Evolutionary conservation across 1,140 invertebrate genomes (phyloP).

Genomic region (Maniola jurtina): DNA sequence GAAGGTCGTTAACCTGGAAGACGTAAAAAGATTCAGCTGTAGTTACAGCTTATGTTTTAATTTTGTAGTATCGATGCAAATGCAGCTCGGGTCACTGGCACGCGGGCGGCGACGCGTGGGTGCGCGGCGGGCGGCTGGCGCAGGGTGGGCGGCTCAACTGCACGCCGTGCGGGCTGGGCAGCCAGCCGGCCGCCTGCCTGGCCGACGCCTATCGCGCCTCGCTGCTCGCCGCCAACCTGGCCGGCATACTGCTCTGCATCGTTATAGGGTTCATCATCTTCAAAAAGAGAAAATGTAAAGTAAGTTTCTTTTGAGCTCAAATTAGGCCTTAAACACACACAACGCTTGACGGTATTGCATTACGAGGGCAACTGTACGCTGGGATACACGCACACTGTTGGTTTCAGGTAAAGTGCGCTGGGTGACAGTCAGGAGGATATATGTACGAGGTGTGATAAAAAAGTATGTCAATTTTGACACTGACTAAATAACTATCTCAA

Average conservation of each 20-base stretch:
- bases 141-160: conserved; percentile 42
- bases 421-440: too few species aligned
- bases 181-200: conserved; percentile 57
- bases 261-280: conserved; percentile 86
- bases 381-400: too few species aligned
- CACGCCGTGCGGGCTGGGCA: conserved; percentile 54
- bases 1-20: not conserved
- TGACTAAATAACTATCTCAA: too few species aligned
- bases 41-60: not conserved
- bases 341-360: too few species aligned
- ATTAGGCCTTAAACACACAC: too few species aligned
- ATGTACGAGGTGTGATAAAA: too few species aligned
- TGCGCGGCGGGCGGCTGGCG: conserved; percentile 25
- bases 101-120: conserved; percentile 46
- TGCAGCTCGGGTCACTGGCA: conserved; percentile 61
- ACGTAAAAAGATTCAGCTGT: not conserved
- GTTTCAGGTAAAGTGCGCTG: too few species aligned
- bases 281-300: conserved; percentile 88
- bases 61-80: conserved; percentile 59
- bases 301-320: conserved; percentile 47
- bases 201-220: conserved; percentile 82
- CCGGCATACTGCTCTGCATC: conserved; percentile 85
- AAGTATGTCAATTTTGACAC: too few species aligned
- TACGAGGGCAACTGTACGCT: too few species aligned
- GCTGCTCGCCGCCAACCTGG: conserved; percentile 84